A percentile compares a stretch with the other conserved stretches of the same genome.
Evolutionary conservation across 1,140 invertebrate species (phyloP).

Genomic region (Theocolax elegans): DNA sequence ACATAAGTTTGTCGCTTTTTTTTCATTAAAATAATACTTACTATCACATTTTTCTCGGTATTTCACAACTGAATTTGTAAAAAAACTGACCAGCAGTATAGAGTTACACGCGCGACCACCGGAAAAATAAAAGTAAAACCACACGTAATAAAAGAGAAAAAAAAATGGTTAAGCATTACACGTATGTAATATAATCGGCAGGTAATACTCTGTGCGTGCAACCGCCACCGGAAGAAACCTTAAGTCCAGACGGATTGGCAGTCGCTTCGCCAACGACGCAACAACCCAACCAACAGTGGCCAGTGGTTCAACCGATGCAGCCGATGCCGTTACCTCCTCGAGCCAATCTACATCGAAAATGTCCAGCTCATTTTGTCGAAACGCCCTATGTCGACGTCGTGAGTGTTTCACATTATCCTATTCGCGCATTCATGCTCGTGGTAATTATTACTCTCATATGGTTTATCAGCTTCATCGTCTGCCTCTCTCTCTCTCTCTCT

Average conservation of each 20-base stretch:
- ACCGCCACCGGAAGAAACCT: slow-evolving; percentile 56
- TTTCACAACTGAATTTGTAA: no score
- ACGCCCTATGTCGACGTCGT: slow-evolving; percentile 62
- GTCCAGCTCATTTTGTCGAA: slow-evolving; percentile 67
- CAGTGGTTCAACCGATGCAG: slow-evolving; percentile 48
- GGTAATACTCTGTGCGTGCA: slow-evolving; percentile 61
- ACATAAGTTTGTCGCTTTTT: no score
- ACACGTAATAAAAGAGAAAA: no score
- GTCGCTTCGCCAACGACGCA: slow-evolving; percentile 43
- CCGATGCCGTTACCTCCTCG: slow-evolving; percentile 49
- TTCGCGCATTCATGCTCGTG: slow-evolving; percentile 26
- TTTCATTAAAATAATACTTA: no score
- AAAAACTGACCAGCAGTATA: no score
- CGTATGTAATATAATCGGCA: slow-evolving; percentile 33
- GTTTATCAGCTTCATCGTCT: background rate
- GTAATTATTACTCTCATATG: slow-evolving; percentile 26
- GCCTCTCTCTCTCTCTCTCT: background rate
- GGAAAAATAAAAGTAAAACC: no score
- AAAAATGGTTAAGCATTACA: no score
- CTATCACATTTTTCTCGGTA: no score
- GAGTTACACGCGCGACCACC: no score
- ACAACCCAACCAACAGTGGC: slow-evolving; percentile 45
- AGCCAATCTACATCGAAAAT: slow-evolving; percentile 57
- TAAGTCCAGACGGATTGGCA: slow-evolving; percentile 47
- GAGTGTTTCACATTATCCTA: slow-evolving; percentile 43